These are phyloP conservation scores for Bombus terrestris DNA, from an alignment of 1,140 invertebrate genomes.

Conservation along the genomic window DNA sequence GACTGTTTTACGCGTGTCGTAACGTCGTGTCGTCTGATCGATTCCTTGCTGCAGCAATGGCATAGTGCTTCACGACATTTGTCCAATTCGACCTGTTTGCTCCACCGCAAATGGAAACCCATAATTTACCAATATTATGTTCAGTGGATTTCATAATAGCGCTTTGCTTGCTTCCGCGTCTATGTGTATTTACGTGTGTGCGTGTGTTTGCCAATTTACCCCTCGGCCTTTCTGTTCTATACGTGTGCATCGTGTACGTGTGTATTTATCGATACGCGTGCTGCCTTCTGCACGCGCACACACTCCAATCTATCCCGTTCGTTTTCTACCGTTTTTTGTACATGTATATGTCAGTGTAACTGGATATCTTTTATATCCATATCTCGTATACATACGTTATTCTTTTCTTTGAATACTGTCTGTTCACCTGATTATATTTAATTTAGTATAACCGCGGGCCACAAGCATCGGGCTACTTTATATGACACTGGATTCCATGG, in stretches of 20 bases:
- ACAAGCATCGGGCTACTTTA: too few species aligned
- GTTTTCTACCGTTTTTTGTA: neutral
- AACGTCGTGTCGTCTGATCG: too few species aligned
- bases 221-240: neutral
- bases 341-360: neutral
- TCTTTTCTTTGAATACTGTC: neutral
- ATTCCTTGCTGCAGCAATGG: too few species aligned
- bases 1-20: neutral
- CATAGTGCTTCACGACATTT: neutral
- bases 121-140: slow-evolving; percentile 10
- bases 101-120: neutral
- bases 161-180: neutral
- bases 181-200: neutral
- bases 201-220: neutral
- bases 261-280: neutral
- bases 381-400: neutral
- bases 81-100: neutral
- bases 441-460: too few species aligned
- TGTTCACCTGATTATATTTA: neutral
- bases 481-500: too few species aligned
- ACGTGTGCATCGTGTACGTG: neutral
- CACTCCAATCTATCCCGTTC: too few species aligned
- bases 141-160: slow-evolving; percentile 11
- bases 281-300: neutral
- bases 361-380: neutral